phyloP scores from a whole-genome alignment of 2,888 invertebrate genomes.

The Scaptomyza tumidula region DNA sequence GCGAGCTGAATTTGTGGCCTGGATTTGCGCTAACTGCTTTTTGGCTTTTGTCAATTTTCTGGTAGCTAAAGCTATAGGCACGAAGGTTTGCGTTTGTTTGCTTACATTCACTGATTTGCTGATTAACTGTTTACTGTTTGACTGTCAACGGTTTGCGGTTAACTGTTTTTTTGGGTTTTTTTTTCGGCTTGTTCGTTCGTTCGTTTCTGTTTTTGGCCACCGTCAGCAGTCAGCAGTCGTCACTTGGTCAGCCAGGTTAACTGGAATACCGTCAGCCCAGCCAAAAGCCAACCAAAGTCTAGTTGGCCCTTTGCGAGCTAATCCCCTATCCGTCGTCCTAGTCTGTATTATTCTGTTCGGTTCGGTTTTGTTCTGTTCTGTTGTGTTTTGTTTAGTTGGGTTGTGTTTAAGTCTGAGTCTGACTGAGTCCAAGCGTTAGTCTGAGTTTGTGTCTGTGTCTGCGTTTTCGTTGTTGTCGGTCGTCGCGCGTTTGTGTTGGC shows the following conservation, averaged over 20 bases:
- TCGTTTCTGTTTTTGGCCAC: neutral
- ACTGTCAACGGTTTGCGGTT: neutral
- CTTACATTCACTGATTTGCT: slow-evolving; percentile 52
- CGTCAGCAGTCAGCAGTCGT: slow-evolving; percentile 20
- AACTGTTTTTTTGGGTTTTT: neutral
- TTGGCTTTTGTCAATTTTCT: slow-evolving; percentile 45
- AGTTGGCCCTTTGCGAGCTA: neutral
- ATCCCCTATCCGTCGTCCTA: neutral
- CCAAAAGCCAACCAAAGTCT: slow-evolving; percentile 1
- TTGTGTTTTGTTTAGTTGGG: slow-evolving; percentile 8
- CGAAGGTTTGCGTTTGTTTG: slow-evolving; percentile 9
- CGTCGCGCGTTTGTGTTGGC: slow-evolving; percentile 54
- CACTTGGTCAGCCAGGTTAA: slow-evolving; percentile 22
- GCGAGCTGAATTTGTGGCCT: slow-evolving; percentile 61
- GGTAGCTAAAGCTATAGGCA: neutral
- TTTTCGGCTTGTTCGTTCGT: neutral
- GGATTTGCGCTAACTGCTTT: slow-evolving; percentile 56
- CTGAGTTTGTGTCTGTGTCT: neutral
- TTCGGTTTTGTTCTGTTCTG: slow-evolving; percentile 1
- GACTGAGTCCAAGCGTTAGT: neutral
- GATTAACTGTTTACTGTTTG: slow-evolving; percentile 29
- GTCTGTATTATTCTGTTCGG: slow-evolving; percentile 2
- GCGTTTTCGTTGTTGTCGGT: slow-evolving; percentile 35
- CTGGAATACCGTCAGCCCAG: neutral
- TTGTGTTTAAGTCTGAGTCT: slow-evolving; percentile 12